These are phyloP conservation scores for Schizothorax lantsangensis DNA, from an alignment of 2,797 vertebrate species.

Conservation along the genomic window DNA sequence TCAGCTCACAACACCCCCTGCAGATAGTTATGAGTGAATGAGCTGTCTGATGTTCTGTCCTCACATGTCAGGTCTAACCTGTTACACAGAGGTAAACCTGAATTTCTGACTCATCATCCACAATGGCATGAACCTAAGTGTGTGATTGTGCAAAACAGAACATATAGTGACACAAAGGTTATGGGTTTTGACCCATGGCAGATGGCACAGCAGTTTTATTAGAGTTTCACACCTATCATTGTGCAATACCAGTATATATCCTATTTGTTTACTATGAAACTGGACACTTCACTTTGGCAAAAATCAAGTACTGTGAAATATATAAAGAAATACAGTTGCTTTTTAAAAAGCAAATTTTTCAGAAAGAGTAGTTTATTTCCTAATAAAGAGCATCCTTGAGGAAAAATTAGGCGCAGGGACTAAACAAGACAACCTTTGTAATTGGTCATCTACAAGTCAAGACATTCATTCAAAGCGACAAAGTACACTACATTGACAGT, in stretches of 20 bases:
- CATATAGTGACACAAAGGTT: neutral
- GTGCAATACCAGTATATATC: neutral
- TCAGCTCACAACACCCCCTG: neutral
- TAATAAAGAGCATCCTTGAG: neutral
- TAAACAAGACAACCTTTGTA: slow-evolving; percentile 41
- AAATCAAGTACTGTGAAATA: neutral
- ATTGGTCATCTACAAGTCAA: slow-evolving; percentile 23
- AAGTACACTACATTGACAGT: slow-evolving; percentile 14
- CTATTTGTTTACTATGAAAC: neutral
- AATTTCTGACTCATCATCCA: slow-evolving; percentile 4
- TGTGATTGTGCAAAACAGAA: slow-evolving; percentile 1
- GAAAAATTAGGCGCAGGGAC: neutral
- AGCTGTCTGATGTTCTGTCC: neutral
- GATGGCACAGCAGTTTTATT: neutral
- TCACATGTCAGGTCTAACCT: slow-evolving; percentile 21
- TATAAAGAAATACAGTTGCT: neutral
- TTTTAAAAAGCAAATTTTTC: neutral
- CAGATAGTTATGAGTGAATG: neutral
- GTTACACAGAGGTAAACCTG: slow-evolving; percentile 23
- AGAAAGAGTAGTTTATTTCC: neutral
- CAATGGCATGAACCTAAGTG: neutral
- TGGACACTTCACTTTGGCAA: neutral
- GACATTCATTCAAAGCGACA: slow-evolving; percentile 20
- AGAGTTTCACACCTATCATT: neutral
- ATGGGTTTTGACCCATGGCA: neutral